Evolutionary conservation across 2,888 invertebrate genomes (phyloP).

Genomic region (Drosophila atripex): DNA sequence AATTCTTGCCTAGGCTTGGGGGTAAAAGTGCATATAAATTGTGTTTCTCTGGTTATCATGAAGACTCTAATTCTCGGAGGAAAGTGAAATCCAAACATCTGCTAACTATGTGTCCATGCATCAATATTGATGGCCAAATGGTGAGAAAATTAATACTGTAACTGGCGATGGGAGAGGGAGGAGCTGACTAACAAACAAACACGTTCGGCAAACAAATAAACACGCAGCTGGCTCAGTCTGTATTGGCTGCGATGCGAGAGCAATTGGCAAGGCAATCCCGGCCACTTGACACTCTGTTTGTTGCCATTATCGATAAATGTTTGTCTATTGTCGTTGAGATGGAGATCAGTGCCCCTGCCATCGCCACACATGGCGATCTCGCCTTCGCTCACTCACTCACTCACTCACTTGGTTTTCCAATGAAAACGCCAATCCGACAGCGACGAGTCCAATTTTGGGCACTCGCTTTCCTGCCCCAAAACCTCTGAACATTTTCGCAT

Average conservation of each 20-base stretch:
- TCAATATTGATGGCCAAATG: conserved; percentile 23
- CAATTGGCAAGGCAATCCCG: conserved; percentile 39
- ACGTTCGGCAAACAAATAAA: conserved; percentile 34
- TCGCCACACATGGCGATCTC: conserved; percentile 34
- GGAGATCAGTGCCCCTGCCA: conserved; percentile 37
- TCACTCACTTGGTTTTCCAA: conserved; percentile 59
- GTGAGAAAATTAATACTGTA: conserved; percentile 22
- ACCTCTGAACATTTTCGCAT: conserved; percentile 13
- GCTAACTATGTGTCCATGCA: conserved; percentile 6
- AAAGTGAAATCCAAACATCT: conserved; percentile 26
- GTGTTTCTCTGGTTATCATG: not conserved
- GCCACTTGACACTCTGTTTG: conserved; percentile 35
- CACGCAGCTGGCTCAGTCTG: conserved; percentile 19
- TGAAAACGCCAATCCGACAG: conserved; percentile 51
- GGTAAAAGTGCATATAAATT: too few relatives aligned
- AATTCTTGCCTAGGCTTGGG: not conserved
- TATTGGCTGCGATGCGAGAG: conserved; percentile 7
- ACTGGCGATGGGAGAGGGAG: not conserved
- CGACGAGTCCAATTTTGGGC: conserved; percentile 62
- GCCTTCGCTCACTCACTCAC: conserved; percentile 34
- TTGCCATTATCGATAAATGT: conserved; percentile 44
- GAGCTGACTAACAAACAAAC: conserved; percentile 25
- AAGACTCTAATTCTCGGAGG: not conserved
- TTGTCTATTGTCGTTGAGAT: conserved; percentile 36
- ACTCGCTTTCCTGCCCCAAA: conserved; percentile 63